Evolutionary conservation across 2,113 vertebrate genomes (phyloP), one percentile per base, ranked within the genome.

Genomic region (Planiliza haematocheilus): DNA sequence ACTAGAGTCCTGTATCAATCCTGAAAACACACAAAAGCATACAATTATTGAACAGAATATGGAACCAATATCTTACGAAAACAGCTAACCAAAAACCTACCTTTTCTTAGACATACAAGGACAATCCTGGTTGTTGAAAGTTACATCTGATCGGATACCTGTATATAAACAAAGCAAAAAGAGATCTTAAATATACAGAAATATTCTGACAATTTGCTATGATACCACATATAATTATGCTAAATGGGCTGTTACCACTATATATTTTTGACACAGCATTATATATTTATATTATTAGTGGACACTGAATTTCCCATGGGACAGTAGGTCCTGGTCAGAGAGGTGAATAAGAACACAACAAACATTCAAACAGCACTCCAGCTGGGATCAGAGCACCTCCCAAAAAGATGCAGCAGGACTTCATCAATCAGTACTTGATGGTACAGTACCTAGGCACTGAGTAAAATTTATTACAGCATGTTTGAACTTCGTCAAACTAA

Each of bases 21-120:
- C 91, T 92, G 69, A 67, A 90, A 90, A 70, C 7, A 68, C n/a
- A 88, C 7, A 67, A 1, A 67, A 57, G 2, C 13, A 81, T 2
- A 52, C 1, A 55, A 48, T 76, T 55, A 62, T 11, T 36, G 24
- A 48, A 59, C 3, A 51, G 1, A 63, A 74, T 48, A 2, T 10
- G 24, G 2, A 37, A 71, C 0, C 1, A 60, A 39, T 61, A 50
- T 16, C 3, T 58, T 41, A 2, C 4, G 6, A 24, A 57, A 60
- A 46, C 6, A n/a, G 37, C 0, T 45, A 14, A 48, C 1, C 16
- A 9, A 34, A 18, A 20, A 8, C 80, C 70, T 7, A 91, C 87
- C 87, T 82, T 57, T 68, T 70, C 18, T 52, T 82, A 7, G 63
- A 64, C 18, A 55, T 60, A 7, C 7, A 77, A 7, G 70, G 21